A percentile compares a stretch with the other conserved stretches of the same genome.
These are phyloP conservation scores for Trematomus loennbergii DNA, from an alignment of 2,113 vertebrate species.

Conservation along the genomic window DNA sequence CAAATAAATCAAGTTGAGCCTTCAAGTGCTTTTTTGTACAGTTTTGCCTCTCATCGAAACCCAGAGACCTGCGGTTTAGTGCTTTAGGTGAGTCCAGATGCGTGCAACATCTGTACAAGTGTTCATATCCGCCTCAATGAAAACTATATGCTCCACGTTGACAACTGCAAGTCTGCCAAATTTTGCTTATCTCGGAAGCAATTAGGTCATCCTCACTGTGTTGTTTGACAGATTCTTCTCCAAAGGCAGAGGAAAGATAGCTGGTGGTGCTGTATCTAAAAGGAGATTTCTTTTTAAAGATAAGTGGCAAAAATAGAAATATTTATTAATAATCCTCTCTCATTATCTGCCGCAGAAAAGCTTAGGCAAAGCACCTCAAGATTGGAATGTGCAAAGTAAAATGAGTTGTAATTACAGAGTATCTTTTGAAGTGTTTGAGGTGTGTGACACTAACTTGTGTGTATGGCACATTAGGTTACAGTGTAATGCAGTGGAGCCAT, in stretches of 20 bases:
- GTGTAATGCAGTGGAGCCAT: constrained; percentile 19
- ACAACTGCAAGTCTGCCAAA: constrained; percentile 27
- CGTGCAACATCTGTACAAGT: constrained; percentile 46
- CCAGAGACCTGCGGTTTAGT: not conserved
- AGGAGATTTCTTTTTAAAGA: constrained; percentile 8
- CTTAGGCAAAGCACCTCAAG: not conserved
- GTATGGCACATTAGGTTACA: not conserved
- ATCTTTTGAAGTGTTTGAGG: not conserved
- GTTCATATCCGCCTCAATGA: not conserved
- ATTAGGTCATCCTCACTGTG: constrained; percentile 42
- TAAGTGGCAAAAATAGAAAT: constrained; percentile 3
- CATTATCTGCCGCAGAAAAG: constrained; percentile 21
- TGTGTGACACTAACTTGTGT: constrained; percentile 4
- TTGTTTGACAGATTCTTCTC: constrained; percentile 38
- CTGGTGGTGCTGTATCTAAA: constrained; percentile 6
- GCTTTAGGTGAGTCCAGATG: constrained; percentile 49
- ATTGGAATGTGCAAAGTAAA: not conserved
- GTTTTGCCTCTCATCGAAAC: constrained; percentile 9
- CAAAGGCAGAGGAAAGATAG: not conserved
- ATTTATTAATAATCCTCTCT: not conserved
- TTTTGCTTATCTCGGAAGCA: constrained; percentile 51
- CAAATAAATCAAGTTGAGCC: constrained; percentile 6
- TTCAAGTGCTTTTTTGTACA: not conserved
- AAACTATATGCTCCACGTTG: not conserved
- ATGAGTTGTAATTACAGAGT: not conserved